Percentiles rank a stretch among this genome's conserved stretches.
Conservation (phyloP, 2,113 vertebrate species). For the human region DNA sequence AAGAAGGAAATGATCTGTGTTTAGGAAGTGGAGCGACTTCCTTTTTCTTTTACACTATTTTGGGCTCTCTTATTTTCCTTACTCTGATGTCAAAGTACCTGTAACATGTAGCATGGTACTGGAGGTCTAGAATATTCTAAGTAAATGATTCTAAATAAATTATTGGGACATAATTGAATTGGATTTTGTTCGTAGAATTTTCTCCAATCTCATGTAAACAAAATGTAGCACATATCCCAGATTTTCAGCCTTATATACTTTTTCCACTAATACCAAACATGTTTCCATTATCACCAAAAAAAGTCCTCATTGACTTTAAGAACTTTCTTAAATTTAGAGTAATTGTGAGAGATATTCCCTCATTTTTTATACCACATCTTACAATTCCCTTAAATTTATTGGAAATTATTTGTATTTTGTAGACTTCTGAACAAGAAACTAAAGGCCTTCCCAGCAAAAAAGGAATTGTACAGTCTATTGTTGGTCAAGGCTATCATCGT, state of each 20-base stretch:
- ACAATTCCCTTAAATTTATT: slow-evolving; percentile 13
- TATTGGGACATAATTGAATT: background rate
- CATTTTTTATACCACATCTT: background rate
- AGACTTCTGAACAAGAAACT: slow-evolving; percentile 97
- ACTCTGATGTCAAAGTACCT: background rate
- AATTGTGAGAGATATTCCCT: background rate
- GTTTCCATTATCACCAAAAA: background rate
- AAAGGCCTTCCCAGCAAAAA: slow-evolving; percentile 99
- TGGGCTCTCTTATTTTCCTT: background rate
- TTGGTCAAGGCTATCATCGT: slow-evolving; percentile 98
- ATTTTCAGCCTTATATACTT: background rate
- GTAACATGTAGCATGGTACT: background rate
- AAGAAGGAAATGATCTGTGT: background rate
- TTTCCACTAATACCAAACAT: background rate
- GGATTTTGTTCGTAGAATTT: background rate
- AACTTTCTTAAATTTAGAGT: background rate
- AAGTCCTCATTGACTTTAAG: background rate
- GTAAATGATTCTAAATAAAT: background rate
- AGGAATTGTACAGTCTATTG: slow-evolving; percentile 97
- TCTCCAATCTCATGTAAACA: background rate
- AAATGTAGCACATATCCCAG: background rate
- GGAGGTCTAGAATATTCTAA: background rate
- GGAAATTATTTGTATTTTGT: slow-evolving; percentile 59
- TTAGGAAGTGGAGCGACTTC: background rate
- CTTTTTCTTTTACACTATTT: background rate